Evolutionary conservation across 2,797 vertebrate genomes (phyloP).

Genomic region (Halcyon chelicuti): DNA sequence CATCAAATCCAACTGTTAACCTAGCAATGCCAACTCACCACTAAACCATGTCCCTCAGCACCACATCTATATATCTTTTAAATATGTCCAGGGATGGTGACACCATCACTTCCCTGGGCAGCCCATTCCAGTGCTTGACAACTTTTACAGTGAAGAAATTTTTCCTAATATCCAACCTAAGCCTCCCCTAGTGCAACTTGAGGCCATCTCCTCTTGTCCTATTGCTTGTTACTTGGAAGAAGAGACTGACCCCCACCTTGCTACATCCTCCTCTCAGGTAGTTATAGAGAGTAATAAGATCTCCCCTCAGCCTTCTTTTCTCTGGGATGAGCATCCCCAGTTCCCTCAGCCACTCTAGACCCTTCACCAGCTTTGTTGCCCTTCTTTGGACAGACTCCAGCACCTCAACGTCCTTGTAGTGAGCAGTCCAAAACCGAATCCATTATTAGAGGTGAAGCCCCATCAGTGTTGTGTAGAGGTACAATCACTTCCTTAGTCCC

Average conservation of each 20-base stretch:
- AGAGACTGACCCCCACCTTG: too few species aligned
- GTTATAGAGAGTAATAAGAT: too few species aligned
- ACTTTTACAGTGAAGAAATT: neutral
- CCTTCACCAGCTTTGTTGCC: neutral
- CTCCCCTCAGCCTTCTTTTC: too few species aligned
- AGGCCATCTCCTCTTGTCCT: too few species aligned
- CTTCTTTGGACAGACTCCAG: neutral
- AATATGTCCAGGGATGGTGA: neutral
- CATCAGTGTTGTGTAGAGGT: neutral
- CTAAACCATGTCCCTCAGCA: neutral
- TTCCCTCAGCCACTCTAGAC: neutral
- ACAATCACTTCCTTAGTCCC: neutral
- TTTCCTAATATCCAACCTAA: neutral
- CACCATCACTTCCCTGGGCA: neutral
- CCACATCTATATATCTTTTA: neutral
- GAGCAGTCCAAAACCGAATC: neutral
- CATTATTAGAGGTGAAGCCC: neutral
- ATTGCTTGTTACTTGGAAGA: too few species aligned
- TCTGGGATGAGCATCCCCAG: neutral
- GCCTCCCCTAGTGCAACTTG: too few species aligned
- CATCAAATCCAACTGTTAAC: neutral
- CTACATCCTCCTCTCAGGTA: too few species aligned
- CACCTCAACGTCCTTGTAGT: neutral
- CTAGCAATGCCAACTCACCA: neutral
- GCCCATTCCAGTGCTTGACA: neutral